Conservation (phyloP, 2,797 vertebrate species). For the Pantherophis vulpinus region DNA sequence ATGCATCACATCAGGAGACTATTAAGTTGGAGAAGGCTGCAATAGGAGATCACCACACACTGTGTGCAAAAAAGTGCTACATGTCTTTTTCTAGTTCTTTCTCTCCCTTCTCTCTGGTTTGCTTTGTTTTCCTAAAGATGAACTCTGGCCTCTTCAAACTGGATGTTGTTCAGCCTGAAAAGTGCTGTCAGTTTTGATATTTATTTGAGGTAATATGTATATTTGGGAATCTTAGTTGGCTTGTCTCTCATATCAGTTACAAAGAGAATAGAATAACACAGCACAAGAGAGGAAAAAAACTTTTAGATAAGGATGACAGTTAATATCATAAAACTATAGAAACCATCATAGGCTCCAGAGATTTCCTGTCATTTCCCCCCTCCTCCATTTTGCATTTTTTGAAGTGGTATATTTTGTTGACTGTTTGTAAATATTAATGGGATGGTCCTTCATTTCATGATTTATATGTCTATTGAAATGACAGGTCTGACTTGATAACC, state of each 20-base stretch:
- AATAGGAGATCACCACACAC: neutral
- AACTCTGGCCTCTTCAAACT: constrained; percentile 2
- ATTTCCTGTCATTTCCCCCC: constrained; percentile 46
- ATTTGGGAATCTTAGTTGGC: constrained; percentile 22
- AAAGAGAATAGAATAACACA: constrained; percentile 45
- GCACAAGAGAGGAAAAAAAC: constrained; percentile 23
- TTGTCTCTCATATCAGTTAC: constrained; percentile 25
- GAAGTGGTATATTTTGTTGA: constrained; percentile 40
- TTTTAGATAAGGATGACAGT: constrained; percentile 63
- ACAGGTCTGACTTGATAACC: constrained; percentile 30
- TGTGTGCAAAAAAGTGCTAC: neutral
- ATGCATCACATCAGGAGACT: neutral
- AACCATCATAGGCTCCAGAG: constrained; percentile 53
- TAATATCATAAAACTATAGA: constrained; percentile 62
- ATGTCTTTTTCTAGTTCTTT: neutral
- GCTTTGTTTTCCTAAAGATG: neutral
- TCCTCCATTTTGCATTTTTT: neutral
- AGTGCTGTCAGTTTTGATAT: neutral
- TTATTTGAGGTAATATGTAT: constrained; percentile 34
- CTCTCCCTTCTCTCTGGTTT: neutral
- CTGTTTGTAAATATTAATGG: constrained; percentile 3
- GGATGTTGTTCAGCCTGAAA: constrained; percentile 21
- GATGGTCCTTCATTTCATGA: neutral
- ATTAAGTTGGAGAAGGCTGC: neutral
- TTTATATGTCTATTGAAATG: constrained; percentile 35